A percentile compares a stretch with the other conserved stretches of the same genome.
Evolutionary conservation across 2,888 invertebrate genomes (phyloP).

Genomic region (Drosophila barbarae): DNA sequence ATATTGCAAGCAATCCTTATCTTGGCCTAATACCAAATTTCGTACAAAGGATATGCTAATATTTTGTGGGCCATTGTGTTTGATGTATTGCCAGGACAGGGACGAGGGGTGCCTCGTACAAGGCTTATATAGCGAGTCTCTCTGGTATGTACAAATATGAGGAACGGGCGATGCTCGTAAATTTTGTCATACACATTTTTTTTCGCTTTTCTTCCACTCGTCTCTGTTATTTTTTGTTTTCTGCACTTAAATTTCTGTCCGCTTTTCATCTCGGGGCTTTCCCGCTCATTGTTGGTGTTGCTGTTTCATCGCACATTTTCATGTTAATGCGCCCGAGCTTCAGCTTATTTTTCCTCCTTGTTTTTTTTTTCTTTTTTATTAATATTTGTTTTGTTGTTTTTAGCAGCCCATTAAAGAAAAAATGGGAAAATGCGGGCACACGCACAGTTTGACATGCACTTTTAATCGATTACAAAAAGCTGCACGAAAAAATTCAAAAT

Average conservation of each 20-base stretch:
- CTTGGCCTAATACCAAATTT: not conserved
- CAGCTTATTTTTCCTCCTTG: slow-evolving; percentile 45
- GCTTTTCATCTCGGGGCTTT: slow-evolving; percentile 30
- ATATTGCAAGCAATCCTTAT: not conserved
- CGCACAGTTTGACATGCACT: slow-evolving; percentile 75
- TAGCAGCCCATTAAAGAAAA: slow-evolving; percentile 69
- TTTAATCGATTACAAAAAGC: slow-evolving; percentile 66
- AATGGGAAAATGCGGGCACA: slow-evolving; percentile 63
- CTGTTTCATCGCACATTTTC: slow-evolving; percentile 54
- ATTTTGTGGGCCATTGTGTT: slow-evolving; percentile 13
- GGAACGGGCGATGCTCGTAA: slow-evolving; percentile 60
- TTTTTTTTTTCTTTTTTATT: slow-evolving; percentile 33
- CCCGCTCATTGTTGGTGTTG: slow-evolving; percentile 21
- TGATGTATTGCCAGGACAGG: slow-evolving; percentile 1
- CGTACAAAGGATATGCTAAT: slow-evolving; percentile 10
- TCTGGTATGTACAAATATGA: slow-evolving; percentile 57
- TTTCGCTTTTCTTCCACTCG: slow-evolving; percentile 57
- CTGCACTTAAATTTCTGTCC: slow-evolving; percentile 39
- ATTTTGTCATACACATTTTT: slow-evolving; percentile 68
- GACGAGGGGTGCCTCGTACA: not conserved
- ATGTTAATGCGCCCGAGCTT: slow-evolving; percentile 52
- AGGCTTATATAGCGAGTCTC: slow-evolving; percentile 36
- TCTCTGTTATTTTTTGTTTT: slow-evolving; percentile 24
- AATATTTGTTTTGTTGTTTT: slow-evolving; percentile 51
- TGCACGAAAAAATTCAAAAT: slow-evolving; percentile 23